These are phyloP conservation scores for Tragelaphus buxtoni DNA, from an alignment of 2,113 vertebrate genomes.

Conservation along the genomic window DNA sequence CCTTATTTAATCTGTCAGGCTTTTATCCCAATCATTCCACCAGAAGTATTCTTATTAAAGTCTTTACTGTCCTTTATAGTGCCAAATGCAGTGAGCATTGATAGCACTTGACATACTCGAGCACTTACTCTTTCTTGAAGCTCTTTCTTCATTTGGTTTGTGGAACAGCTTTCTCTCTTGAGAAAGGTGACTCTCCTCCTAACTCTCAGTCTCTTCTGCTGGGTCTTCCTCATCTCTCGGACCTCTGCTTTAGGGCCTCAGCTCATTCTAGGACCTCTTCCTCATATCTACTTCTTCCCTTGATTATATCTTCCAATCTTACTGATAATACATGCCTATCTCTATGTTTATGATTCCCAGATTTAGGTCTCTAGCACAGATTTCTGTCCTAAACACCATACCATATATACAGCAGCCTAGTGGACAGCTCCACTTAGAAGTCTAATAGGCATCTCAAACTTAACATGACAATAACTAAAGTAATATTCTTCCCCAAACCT, in stretches of 20 bases:
- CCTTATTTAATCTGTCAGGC: neutral
- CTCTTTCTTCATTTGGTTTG: constrained; percentile 6
- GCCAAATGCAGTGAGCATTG: neutral
- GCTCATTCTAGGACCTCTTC: neutral
- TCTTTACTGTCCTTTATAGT: neutral
- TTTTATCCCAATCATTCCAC: neutral
- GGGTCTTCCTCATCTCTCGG: neutral
- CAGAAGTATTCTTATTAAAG: neutral
- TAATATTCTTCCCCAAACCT: neutral
- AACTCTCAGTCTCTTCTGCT: neutral
- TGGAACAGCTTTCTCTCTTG: neutral
- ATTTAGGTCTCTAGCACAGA: neutral
- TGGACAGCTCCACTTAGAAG: neutral
- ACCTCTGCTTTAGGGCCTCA: neutral
- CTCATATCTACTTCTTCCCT: neutral
- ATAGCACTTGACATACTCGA: neutral
- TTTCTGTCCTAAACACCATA: neutral
- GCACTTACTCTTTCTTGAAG: neutral
- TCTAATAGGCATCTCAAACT: neutral
- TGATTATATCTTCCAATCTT: neutral
- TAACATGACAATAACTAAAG: neutral
- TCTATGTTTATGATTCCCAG: neutral
- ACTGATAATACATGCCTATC: neutral
- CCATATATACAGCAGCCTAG: neutral
- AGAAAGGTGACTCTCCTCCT: neutral